Conservation (phyloP, 2,797 vertebrate species). For the Rhinophrynus dorsalis region DNA sequence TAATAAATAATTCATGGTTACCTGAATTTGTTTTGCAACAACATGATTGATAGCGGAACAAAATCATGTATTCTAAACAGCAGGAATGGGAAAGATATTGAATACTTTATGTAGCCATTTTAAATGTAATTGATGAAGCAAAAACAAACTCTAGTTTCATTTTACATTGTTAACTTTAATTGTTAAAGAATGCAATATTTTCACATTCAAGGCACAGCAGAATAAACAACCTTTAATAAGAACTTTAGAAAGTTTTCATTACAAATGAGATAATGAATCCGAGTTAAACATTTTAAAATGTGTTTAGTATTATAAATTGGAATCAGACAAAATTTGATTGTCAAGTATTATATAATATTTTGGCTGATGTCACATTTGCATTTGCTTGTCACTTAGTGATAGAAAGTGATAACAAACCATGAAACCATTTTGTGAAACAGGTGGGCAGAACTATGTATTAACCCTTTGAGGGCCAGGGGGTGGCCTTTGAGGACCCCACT, state of each 20-base stretch:
- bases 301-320: background rate
- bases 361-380: constrained; percentile 18
- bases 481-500: too few relatives aligned
- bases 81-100: background rate
- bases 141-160: background rate
- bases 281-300: constrained; percentile 5
- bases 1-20: too few relatives aligned
- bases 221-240: background rate
- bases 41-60: too few relatives aligned
- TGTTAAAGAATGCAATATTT: background rate
- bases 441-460: background rate
- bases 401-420: constrained; percentile 1
- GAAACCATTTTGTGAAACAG: background rate
- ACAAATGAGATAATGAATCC: background rate
- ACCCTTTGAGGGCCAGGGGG: too few relatives aligned
- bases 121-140: background rate
- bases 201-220: background rate
- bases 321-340: constrained; percentile 14
- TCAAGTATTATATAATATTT: constrained; percentile 5
- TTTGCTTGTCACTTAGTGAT: constrained; percentile 14
- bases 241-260: background rate
- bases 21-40: too few relatives aligned
- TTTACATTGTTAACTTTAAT: background rate
- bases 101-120: background rate
- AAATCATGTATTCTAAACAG: background rate